Evolutionary conservation across 2,888 invertebrate genomes (phyloP).

Genomic region (Drosophila kuntzei): DNA sequence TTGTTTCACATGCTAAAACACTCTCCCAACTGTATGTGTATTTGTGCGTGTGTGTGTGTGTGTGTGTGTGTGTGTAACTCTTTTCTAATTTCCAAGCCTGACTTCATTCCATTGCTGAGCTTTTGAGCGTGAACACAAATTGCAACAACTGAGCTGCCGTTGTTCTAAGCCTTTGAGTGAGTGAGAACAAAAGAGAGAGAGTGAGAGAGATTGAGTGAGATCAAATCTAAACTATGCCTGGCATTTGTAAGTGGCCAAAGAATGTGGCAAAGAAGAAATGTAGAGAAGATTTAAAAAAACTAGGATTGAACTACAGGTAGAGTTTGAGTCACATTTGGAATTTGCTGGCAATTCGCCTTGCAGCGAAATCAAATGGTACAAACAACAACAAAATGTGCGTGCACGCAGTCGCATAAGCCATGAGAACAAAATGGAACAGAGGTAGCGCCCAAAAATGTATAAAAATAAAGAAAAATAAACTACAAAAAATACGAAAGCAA

Average conservation of each 20-base stretch:
- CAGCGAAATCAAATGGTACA: constrained; percentile 48
- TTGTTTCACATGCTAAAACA: constrained; percentile 19
- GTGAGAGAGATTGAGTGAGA: constrained; percentile 9
- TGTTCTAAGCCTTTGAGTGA: constrained; percentile 36
- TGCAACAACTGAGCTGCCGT: constrained; percentile 23
- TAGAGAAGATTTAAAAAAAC: constrained; percentile 20
- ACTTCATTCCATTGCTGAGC: constrained; percentile 18
- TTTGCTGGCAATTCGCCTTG: constrained; percentile 55
- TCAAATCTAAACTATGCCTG: constrained; percentile 43
- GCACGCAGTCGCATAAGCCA: constrained; percentile 55
- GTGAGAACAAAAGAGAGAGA: constrained; percentile 11
- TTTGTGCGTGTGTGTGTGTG: constrained; percentile 2
- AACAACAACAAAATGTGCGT: constrained; percentile 51
- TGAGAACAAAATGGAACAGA: constrained; percentile 30
- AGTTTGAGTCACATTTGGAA: constrained; percentile 36
- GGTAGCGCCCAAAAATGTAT: constrained; percentile 50
- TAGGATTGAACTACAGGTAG: constrained; percentile 36
- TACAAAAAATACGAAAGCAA: constrained; percentile 32
- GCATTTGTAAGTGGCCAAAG: constrained; percentile 38
- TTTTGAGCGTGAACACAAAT: constrained; percentile 31
- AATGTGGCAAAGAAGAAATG: constrained; percentile 54
- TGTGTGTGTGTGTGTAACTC: constrained; percentile 21
- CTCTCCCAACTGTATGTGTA: constrained; percentile 19
- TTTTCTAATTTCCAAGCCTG: constrained; percentile 14
- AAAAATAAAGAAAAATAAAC: constrained; percentile 37